Evolutionary conservation across 2,113 vertebrate species (phyloP).

Genomic region (Condylura cristata): DNA sequence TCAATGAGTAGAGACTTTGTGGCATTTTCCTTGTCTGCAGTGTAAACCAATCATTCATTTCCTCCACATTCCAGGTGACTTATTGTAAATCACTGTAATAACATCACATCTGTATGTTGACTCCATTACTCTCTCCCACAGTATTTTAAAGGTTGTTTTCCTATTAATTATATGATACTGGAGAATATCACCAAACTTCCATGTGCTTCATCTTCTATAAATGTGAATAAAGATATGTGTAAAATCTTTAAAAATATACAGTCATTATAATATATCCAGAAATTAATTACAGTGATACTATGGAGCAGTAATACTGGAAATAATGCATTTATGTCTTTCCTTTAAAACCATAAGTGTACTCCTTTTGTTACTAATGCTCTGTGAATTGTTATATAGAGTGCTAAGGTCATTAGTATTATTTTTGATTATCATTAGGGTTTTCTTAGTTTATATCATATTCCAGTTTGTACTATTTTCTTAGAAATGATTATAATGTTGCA

Average conservation of each 20-base stretch:
- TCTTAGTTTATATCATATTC: not conserved
- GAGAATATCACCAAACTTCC: not conserved
- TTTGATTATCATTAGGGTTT: not conserved
- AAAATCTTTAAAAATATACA: not conserved
- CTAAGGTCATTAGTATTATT: not conserved
- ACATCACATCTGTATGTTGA: not conserved
- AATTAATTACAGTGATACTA: not conserved
- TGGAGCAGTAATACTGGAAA: not conserved
- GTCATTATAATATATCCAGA: not conserved
- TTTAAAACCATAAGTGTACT: not conserved
- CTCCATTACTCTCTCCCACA: not conserved
- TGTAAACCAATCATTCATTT: slow-evolving; percentile 4
- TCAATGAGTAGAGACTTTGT: not conserved
- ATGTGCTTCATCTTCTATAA: not conserved
- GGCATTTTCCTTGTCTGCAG: not conserved
- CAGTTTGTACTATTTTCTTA: not conserved
- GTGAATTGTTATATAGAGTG: not conserved
- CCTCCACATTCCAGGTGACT: not conserved
- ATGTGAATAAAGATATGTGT: not conserved
- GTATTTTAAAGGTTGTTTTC: not conserved
- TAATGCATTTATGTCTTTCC: not conserved
- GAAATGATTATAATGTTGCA: not conserved
- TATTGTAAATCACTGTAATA: not conserved
- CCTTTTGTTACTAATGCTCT: not conserved
- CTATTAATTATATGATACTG: not conserved